These are phyloP conservation scores for Corbicula japonica DNA, from an alignment of 2,888 invertebrate species.

Conservation along the genomic window DNA sequence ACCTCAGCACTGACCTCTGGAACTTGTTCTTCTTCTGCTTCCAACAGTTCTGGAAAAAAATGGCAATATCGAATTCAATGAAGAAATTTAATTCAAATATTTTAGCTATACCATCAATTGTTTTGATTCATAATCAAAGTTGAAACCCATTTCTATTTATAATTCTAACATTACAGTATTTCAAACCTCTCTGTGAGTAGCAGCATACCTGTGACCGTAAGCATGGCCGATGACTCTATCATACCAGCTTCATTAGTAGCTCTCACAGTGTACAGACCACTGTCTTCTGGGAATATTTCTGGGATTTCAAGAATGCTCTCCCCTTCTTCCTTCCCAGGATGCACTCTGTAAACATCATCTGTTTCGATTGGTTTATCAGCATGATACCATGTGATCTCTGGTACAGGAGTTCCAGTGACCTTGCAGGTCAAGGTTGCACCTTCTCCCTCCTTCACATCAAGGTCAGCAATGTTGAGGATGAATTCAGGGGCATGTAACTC, in stretches of 20 bases:
- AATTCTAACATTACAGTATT: no score
- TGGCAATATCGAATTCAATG: no score
- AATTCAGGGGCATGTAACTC: slow-evolving; percentile 76
- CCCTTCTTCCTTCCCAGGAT: slow-evolving; percentile 82
- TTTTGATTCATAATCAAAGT: no score
- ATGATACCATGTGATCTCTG: slow-evolving; percentile 92
- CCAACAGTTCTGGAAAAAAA: slow-evolving; percentile 71
- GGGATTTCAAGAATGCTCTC: slow-evolving; percentile 89
- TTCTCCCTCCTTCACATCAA: slow-evolving; percentile 82
- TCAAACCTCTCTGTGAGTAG: no score
- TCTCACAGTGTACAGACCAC: slow-evolving; percentile 92
- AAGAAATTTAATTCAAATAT: no score
- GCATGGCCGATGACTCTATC: slow-evolving; percentile 92
- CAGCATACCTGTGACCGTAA: slow-evolving; percentile 89
- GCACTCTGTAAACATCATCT: slow-evolving; percentile 89
- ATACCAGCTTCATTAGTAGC: slow-evolving; percentile 91
- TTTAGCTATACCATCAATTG: no score
- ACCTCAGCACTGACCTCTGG: slow-evolving; percentile 59
- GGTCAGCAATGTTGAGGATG: slow-evolving; percentile 75
- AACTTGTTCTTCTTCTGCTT: slow-evolving; percentile 60
- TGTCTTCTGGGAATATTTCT: slow-evolving; percentile 90
- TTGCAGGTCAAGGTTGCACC: slow-evolving; percentile 82
- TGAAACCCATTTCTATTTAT: no score
- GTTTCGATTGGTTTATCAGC: slow-evolving; percentile 90
- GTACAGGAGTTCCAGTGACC: slow-evolving; percentile 86